Evolutionary conservation across 2,113 vertebrate genomes (phyloP).

Genomic region (Indri indri): DNA sequence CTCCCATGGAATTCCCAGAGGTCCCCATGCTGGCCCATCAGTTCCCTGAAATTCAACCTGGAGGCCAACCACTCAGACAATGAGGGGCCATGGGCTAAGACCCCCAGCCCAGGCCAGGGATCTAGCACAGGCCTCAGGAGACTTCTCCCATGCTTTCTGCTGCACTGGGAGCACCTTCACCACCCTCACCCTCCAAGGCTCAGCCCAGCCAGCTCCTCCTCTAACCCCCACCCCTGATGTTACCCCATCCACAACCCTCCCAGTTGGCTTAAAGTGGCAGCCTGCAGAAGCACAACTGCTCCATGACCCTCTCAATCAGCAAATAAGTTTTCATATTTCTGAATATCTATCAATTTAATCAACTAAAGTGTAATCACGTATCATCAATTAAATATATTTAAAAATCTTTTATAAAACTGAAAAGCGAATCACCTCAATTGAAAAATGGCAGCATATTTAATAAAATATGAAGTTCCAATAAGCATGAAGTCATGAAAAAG

Average conservation of each 20-base stretch:
- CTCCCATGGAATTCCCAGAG: conserved; percentile 79
- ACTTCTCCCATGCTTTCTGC: not conserved
- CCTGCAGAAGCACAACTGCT: conserved; percentile 66
- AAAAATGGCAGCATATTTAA: not conserved
- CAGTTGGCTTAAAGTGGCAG: conserved; percentile 44
- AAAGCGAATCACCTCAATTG: not conserved
- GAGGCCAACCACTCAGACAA: not conserved
- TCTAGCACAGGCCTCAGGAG: not conserved
- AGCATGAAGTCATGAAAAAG: not conserved
- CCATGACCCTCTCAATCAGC: conserved; percentile 80
- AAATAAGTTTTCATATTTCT: not conserved
- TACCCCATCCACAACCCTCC: not conserved
- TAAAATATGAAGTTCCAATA: not conserved
- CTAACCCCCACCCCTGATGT: too few species aligned
- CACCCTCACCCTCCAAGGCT: not conserved
- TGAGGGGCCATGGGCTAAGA: not conserved
- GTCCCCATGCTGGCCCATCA: conserved; percentile 76
- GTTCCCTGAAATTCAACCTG: conserved; percentile 77
- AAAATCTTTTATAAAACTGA: not conserved
- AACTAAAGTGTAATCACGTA: not conserved
- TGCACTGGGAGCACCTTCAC: not conserved
- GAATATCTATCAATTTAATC: not conserved
- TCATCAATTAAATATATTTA: not conserved
- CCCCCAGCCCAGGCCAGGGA: fast-evolving
- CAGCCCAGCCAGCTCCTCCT: not conserved